Percentiles rank a stretch among this genome's conserved stretches.
Evolutionary conservation across 2,888 invertebrate species (phyloP).

Genomic region (Nomada fucata): DNA sequence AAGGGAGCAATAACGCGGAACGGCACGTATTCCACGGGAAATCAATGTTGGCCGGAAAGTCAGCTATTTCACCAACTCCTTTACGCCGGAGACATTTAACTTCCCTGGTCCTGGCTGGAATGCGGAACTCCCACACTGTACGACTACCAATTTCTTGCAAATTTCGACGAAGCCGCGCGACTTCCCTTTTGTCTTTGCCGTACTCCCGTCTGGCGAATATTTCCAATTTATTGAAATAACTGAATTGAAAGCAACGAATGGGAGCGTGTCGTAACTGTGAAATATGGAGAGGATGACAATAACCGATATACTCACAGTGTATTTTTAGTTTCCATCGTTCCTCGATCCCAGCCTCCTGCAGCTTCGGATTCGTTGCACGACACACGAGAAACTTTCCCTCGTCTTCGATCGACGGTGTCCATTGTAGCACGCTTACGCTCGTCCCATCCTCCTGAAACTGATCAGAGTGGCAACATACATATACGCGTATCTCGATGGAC

Average conservation of each 20-base stretch:
- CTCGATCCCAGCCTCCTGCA: slow-evolving; percentile 93
- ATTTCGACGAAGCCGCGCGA: slow-evolving; percentile 59
- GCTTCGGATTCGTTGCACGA: slow-evolving; percentile 94
- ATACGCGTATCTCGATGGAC: background rate
- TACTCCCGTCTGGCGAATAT: slow-evolving; percentile 33
- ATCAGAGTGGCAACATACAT: background rate
- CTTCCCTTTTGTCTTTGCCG: slow-evolving; percentile 44
- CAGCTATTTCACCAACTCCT: slow-evolving; percentile 11
- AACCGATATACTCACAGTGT: slow-evolving; percentile 90
- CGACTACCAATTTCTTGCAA: slow-evolving; percentile 40
- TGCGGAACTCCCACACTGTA: background rate
- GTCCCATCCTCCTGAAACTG: slow-evolving; percentile 76
- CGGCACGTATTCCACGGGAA: slow-evolving; percentile 1
- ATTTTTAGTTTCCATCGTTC: slow-evolving; percentile 95
- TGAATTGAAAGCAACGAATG: slow-evolving; percentile 52
- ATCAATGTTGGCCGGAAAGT: slow-evolving; percentile 29
- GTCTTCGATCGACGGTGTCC: slow-evolving; percentile 93
- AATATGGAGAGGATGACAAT: background rate
- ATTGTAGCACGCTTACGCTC: slow-evolving; percentile 87
- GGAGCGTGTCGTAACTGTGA: slow-evolving; percentile 28
- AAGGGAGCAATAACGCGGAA: background rate
- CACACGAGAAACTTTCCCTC: slow-evolving; percentile 96
- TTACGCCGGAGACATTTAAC: slow-evolving; percentile 29
- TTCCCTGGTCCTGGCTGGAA: slow-evolving; percentile 4
- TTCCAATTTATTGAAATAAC: slow-evolving; percentile 70